Evolutionary conservation across 2,888 invertebrate species (phyloP), one percentile per base, ranked within the genome.

Genomic region (Ichneumoninae sp.): DNA sequence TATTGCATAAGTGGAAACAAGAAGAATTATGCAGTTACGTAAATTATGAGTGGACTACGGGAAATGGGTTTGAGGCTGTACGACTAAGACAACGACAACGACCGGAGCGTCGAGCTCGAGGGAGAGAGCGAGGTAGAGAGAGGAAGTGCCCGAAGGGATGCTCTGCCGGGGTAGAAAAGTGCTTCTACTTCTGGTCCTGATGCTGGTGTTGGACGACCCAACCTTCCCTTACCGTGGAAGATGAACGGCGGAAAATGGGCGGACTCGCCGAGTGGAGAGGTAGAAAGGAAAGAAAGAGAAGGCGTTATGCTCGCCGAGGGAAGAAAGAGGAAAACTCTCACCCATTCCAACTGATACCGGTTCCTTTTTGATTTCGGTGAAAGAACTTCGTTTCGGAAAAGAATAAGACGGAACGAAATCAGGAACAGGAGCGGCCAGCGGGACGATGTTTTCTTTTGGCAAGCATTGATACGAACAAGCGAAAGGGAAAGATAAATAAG

Each of bases 1-100:
- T 89, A 89, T 90, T 91, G 90, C 90, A 90, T 89, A 90, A 92
- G 91, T 90, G 91, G 90, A 90, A 91, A 89, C 89, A 90, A 91
- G 90, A 91, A 91, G 90, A 92, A 91, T 91, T 91, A 91, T 91
- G 90, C 91, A 90, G 91, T 91, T 91, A 90, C 89, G 90, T 91
- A 90, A 92, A 91, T 91, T 91, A 91, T 90, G 88, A 87, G 86
- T 82, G 87, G 85, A 88, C 82, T 78, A 77, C 85, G 60, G 88
- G 86, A 88, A 92, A 91, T 89, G 89, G 89, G 81, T 88, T 88
- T 81, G 82, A 81, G n/a, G 74, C 66, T 85, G 85, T 74, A 44
- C 60, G 78, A 65, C 66, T 50, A 72, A 47, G 74, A 69, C 74
- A 26, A 80, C 65, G 52, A 84, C 66, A 69, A 76, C 66, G 75